These are phyloP conservation scores for Chymomyza amoena DNA, from an alignment of 2,888 invertebrate genomes.

Conservation along the genomic window DNA sequence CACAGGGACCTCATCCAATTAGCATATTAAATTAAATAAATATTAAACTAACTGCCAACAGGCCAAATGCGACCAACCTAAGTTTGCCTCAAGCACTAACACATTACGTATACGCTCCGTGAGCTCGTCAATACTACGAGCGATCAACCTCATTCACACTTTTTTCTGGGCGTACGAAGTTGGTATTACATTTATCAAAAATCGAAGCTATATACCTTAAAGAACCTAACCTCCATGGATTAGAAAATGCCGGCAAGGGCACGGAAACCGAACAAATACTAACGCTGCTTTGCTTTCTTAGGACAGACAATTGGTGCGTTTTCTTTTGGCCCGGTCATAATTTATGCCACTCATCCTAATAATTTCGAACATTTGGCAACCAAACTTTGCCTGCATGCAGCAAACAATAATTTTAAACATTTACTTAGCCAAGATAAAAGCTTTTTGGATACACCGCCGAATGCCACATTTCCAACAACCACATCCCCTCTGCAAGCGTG, in stretches of 20 bases:
- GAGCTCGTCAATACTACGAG: conserved; percentile 69
- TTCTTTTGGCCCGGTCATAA: conserved; percentile 51
- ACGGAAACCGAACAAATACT: neutral
- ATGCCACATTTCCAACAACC: neutral
- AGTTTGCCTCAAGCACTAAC: conserved; percentile 14
- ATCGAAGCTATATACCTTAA: conserved; percentile 23
- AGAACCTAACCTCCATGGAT: conserved; percentile 56
- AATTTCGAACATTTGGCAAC: conserved; percentile 65
- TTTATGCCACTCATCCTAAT: conserved; percentile 75
- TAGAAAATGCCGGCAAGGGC: conserved; percentile 52
- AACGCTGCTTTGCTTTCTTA: neutral
- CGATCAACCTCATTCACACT: conserved; percentile 49
- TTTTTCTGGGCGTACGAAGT: conserved; percentile 46
- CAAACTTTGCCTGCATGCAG: conserved; percentile 42
- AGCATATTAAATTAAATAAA: conserved; percentile 77
- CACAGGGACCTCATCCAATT: conserved; percentile 71
- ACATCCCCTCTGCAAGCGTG: neutral
- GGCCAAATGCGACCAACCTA: conserved; percentile 30
- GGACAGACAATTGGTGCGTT: neutral
- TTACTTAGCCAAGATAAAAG: conserved; percentile 56
- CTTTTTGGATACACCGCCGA: conserved; percentile 34
- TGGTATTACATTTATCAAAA: conserved; percentile 71
- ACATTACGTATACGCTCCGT: conserved; percentile 42
- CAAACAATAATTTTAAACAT: conserved; percentile 65
- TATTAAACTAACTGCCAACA: conserved; percentile 73